A percentile compares a stretch with the other conserved stretches of the same genome.
Conservation (phyloP, 2,113 vertebrate species). For the Microcebus tavaratra region DNA sequence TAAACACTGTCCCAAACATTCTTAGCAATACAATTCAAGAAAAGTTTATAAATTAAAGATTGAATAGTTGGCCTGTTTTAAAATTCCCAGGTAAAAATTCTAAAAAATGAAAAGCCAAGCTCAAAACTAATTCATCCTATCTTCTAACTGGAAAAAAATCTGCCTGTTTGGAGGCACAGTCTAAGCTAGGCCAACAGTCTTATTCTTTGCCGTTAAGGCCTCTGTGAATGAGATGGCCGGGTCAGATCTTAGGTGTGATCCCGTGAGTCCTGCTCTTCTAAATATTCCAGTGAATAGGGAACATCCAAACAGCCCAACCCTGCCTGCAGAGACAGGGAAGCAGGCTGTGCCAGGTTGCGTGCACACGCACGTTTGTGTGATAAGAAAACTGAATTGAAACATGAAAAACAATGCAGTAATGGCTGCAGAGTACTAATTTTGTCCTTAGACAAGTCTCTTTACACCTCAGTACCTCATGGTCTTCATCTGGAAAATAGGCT, state of each 20-base stretch:
- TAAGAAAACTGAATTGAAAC: neutral
- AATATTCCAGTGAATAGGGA: neutral
- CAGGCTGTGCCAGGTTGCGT: fast-evolving
- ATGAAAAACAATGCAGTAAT: neutral
- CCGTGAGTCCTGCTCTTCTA: neutral
- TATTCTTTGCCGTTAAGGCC: neutral
- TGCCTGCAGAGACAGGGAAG: neutral
- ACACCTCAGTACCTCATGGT: neutral
- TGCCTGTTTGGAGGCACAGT: neutral
- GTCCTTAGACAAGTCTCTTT: neutral
- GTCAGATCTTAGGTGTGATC: neutral
- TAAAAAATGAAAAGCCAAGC: neutral
- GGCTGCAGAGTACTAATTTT: neutral
- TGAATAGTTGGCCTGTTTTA: neutral
- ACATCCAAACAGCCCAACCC: neutral
- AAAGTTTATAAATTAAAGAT: neutral
- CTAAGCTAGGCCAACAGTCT: neutral
- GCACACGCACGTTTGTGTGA: neutral
- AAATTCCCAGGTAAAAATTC: neutral
- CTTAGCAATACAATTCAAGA: neutral
- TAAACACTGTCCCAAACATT: neutral
- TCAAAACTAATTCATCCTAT: neutral
- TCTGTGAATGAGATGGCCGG: neutral
- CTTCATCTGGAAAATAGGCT: neutral
- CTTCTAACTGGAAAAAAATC: neutral